Evolutionary conservation across 2,113 vertebrate genomes (phyloP).

Genomic region (Zosterops borbonicus): DNA sequence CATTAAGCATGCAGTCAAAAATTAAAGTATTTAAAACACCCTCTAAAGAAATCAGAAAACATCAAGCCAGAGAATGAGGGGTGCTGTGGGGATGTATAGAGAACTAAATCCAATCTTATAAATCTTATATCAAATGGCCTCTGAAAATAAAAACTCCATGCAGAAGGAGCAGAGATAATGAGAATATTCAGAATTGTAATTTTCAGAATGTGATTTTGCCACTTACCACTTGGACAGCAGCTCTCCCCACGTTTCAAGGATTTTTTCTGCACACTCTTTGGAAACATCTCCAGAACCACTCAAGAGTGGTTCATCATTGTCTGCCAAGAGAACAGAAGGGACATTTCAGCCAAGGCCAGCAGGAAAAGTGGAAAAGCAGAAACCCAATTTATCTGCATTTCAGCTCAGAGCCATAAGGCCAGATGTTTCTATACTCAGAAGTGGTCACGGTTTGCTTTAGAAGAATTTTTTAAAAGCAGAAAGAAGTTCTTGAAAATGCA

Average conservation of each 20-base stretch:
- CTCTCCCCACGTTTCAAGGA: constrained; percentile 98
- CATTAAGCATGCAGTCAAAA: neutral
- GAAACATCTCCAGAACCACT: constrained; percentile 98
- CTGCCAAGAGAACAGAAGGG: constrained; percentile 71
- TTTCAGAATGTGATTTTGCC: neutral
- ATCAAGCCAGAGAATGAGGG: neutral
- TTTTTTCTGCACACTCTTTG: constrained; percentile 98
- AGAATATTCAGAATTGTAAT: neutral
- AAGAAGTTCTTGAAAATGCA: neutral
- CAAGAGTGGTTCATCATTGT: constrained; percentile 95
- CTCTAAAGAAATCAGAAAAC: neutral
- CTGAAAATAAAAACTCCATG: neutral
- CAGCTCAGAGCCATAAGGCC: neutral
- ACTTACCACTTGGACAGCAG: constrained; percentile 96
- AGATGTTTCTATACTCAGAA: neutral
- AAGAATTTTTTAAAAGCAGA: neutral
- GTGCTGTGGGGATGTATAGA: neutral
- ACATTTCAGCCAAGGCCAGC: neutral
- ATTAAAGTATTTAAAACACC: neutral
- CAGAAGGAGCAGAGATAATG: neutral
- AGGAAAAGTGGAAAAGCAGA: neutral
- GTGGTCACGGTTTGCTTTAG: neutral
- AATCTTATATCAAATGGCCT: neutral
- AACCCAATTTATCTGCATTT: neutral
- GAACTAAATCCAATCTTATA: neutral